phyloP scores from a whole-genome alignment of 2,113 vertebrate genomes.

The Tichodroma muraria region DNA sequence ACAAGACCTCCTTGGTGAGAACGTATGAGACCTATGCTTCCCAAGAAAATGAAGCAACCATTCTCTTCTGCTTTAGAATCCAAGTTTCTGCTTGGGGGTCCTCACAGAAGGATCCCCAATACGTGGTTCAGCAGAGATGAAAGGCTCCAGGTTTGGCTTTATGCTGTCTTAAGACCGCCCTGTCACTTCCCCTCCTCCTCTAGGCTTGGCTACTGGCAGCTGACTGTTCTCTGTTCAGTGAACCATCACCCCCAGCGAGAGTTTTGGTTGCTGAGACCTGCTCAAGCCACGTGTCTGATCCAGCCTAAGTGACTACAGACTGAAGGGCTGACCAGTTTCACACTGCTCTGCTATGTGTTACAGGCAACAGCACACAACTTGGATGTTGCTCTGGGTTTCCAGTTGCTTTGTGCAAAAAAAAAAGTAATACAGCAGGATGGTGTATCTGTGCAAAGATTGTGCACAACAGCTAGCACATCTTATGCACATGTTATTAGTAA shows the following conservation, averaged over 20 bases:
- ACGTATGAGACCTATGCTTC: background rate
- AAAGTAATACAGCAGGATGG: background rate
- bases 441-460: background rate
- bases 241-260: background rate
- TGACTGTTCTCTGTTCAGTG: background rate
- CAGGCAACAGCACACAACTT: background rate
- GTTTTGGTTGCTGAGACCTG: background rate
- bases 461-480: background rate
- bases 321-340: background rate
- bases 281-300: background rate
- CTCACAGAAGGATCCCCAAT: background rate
- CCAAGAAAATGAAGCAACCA: constrained; percentile 34
- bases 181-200: background rate
- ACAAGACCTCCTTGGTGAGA: background rate
- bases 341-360: background rate
- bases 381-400: background rate
- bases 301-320: background rate
- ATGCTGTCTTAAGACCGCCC: background rate
- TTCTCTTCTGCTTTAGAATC: background rate
- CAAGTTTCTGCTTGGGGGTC: background rate
- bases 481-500: background rate
- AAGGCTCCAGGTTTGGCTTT: background rate
- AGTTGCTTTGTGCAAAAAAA: background rate
- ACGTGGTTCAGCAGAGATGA: background rate
- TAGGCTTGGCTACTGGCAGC: background rate